Evolutionary conservation across 2,888 invertebrate species (phyloP).

Genomic region (Spisula subtruncata): DNA sequence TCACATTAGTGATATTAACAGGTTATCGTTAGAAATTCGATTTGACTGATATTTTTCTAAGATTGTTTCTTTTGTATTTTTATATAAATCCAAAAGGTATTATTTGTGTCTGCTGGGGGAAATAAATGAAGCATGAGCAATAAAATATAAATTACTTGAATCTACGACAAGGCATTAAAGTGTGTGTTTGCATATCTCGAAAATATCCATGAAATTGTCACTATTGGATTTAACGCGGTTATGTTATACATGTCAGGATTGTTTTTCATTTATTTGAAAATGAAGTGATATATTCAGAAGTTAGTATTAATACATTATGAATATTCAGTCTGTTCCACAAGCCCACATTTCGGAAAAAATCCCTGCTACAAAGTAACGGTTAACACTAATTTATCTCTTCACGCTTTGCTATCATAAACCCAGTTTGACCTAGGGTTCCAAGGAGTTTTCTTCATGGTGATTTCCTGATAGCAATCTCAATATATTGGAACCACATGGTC

Average conservation of each 20-base stretch:
- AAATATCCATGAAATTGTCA: not conserved
- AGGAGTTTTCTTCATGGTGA: no score
- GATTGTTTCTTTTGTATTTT: not conserved
- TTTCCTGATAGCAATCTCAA: no score
- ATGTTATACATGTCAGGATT: not conserved
- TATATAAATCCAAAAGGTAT: not conserved
- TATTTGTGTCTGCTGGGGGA: no score
- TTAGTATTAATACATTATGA: no score
- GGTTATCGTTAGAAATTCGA: constrained; percentile 26
- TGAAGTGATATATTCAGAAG: not conserved
- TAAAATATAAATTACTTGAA: not conserved
- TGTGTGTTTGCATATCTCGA: not conserved
- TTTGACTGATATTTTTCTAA: constrained; percentile 3
- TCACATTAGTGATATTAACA: constrained; percentile 31
- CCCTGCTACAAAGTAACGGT: no score
- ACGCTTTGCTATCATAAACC: no score
- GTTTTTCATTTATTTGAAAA: not conserved
- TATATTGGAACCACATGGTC: no score
- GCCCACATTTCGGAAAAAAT: no score
- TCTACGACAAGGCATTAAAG: not conserved
- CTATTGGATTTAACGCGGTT: not conserved
- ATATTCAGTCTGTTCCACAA: no score
- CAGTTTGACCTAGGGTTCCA: no score
- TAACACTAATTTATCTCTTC: no score
- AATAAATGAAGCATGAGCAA: not conserved